phyloP scores from a whole-genome alignment of 2,797 vertebrate species.

The Mionectes olivaceus region DNA sequence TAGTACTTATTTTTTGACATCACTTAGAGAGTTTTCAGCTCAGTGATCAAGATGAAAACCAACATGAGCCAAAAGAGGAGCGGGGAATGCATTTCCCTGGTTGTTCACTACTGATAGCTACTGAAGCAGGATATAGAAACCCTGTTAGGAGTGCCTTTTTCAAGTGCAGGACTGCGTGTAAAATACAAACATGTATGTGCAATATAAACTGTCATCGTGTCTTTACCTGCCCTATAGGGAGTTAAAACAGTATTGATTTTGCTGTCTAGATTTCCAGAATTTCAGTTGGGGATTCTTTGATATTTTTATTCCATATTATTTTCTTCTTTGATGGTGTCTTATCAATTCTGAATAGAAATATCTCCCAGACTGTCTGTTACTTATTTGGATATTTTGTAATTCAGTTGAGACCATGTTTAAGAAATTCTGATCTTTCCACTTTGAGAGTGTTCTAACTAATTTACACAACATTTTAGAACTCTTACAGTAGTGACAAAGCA shows the following conservation, averaged over 20 bases:
- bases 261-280: background rate
- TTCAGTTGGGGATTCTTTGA: background rate
- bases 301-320: background rate
- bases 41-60: background rate
- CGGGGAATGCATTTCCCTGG: background rate
- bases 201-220: background rate
- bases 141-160: background rate
- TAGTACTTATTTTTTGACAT: background rate
- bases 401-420: background rate
- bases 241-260: background rate
- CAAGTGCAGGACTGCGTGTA: background rate
- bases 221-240: accelerated
- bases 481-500: background rate
- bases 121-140: background rate
- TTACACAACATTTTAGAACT: background rate
- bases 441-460: background rate
- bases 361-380: background rate
- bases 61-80: background rate
- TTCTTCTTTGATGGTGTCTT: background rate
- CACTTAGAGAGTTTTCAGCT: background rate
- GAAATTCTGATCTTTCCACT: background rate
- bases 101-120: background rate
- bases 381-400: background rate
- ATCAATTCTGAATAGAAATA: background rate
- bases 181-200: background rate